Base-by-base conservation (phyloP, 1,140 invertebrate species). In the Lanistes nyassanus region DNA sequence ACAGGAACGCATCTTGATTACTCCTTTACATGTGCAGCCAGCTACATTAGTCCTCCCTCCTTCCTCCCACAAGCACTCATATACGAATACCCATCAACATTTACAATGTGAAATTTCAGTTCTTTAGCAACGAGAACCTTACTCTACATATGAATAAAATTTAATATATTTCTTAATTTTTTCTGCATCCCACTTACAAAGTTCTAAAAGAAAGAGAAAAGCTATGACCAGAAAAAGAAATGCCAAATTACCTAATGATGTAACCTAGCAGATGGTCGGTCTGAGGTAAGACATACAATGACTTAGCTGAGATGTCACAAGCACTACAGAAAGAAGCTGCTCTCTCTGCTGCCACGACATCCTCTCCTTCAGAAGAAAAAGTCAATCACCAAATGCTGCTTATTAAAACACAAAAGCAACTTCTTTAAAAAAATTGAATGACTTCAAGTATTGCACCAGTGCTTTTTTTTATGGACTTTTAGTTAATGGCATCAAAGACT, bases 301-400 rank as follows among this genome's bases (percentile, higher is more conserved):
- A 94, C 90, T 98, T 98, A 1, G 95, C 93, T 77, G 94, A 94
- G 76, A 99, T 92, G 82, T 97, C 96, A 89, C 97, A 98, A 34
- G 95, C 94, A 55, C 93, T 92, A 86, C 96, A 98, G 0, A 99
- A 90, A 11, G 94, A 93, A 62, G 95, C 93, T 13, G 96, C 96
- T 85, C 95, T 91, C 87, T 99, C 97, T 2, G 94, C 93, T 5
- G 96, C 94, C 13, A 96, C 88, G 74, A 94, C 91, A 90, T 98
- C 97, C 88, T 98, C 96, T 0, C 93, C 93, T 84, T 75, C 26
- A 75, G 42, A 80, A 76, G 76, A 92, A 91, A 65, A 75, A 78
- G 53, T 31, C 31, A 1, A 34, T 23, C 34, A 34, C 26, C n/a
- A 51, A 71, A n/a, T n/a, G n/a, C n/a, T n/a, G n/a, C n/a, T n/a